Conservation (phyloP, 2,888 invertebrate genomes). For the Uropetala carovei region DNA sequence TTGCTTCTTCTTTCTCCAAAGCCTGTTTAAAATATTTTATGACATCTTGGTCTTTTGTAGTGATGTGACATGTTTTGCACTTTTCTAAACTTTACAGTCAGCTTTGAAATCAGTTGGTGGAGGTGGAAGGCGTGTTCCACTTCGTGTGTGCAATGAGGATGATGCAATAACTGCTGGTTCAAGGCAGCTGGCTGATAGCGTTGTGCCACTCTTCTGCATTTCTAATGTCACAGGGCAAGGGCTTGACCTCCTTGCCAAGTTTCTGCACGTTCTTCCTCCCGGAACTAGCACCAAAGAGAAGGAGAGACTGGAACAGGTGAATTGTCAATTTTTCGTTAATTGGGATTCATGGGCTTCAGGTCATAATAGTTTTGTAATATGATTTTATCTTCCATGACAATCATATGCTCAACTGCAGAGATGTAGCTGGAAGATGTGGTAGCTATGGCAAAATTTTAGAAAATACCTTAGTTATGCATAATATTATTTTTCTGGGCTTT, state of each 20-base stretch:
- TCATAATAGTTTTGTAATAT: not conserved
- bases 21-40: not conserved
- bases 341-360: not conserved
- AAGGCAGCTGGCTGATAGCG: conserved; percentile 80
- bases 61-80: not conserved
- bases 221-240: conserved; percentile 94
- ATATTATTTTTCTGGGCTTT: no score
- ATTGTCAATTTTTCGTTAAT: conserved; percentile 71
- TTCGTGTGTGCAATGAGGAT: conserved; percentile 82
- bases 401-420: not conserved
- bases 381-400: not conserved
- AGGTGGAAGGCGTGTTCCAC: conserved; percentile 76
- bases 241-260: conserved; percentile 88
- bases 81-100: not conserved
- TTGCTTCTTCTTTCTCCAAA: not conserved
- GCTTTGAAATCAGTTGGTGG: conserved; percentile 48
- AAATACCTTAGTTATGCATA: no score
- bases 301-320: conserved; percentile 83
- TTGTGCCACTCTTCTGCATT: conserved; percentile 90
- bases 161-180: conserved; percentile 87
- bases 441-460: no score
- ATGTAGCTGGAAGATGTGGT: no score
- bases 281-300: conserved; percentile 81
- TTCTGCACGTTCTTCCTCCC: conserved; percentile 88
- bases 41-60: not conserved